Percentiles rank a stretch among this genome's conserved stretches.
phyloP scores from a whole-genome alignment of 92 coral and sea anemone genomes.

The Paragorgia papillata region DNA sequence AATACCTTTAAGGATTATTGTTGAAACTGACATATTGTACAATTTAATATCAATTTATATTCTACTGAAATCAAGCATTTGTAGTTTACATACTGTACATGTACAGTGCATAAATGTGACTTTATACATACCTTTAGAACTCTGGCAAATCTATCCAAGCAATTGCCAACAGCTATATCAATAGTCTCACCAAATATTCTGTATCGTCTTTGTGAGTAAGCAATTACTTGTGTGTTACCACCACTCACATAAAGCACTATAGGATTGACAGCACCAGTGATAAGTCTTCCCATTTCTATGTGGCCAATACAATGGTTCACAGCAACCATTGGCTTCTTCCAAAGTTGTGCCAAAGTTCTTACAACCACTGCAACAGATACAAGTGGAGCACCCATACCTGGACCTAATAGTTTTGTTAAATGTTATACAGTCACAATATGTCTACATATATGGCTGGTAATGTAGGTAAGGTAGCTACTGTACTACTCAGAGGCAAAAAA shows the following conservation, averaged over 20 bases:
- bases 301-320: conserved; percentile 98
- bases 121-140: conserved; percentile 72
- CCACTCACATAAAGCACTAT: conserved; percentile 97
- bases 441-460: too few species aligned
- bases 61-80: too few species aligned
- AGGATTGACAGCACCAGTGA: conserved; percentile 95
- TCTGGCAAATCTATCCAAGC: conserved; percentile 98
- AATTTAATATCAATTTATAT: too few species aligned
- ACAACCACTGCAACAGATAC: conserved; percentile 96
- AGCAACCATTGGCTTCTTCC: conserved; percentile 96
- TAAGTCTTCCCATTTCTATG: conserved; percentile 96
- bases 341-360: conserved; percentile 93
- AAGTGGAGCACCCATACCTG: conserved; percentile 99
- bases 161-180: conserved; percentile 98
- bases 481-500: too few species aligned
- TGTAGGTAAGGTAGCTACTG: too few species aligned
- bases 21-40: neutral
- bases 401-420: conserved; percentile 61
- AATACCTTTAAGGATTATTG: neutral
- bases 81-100: too few species aligned
- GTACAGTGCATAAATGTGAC: too few species aligned
- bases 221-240: conserved; percentile 96
- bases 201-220: conserved; percentile 88
- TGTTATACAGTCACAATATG: neutral
- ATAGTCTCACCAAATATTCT: conserved; percentile 99